Base-by-base conservation (phyloP, 2,888 invertebrate genomes). In the Rhagonycha lutea region DNA sequence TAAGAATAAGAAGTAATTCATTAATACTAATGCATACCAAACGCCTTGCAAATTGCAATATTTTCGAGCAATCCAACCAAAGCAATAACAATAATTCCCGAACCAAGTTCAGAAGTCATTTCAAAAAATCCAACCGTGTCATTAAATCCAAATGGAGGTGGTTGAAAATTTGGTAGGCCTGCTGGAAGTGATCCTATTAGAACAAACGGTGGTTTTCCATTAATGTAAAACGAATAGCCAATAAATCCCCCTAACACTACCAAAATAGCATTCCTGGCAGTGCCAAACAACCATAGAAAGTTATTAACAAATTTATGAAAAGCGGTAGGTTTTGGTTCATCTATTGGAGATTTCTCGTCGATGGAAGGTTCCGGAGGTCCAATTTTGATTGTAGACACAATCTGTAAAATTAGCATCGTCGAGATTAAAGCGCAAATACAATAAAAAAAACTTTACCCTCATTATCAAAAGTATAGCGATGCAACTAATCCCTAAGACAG, bases 31-130 rank as follows among this genome's bases (percentile, higher is more conserved):
- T 12, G 87, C 91, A 90, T 87, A 94, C 95, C 93, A 86, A 98
- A 97, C 26, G 96, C 96, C 89, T 97, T 98, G 88, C 96, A 97
- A 82, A 98, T 96, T 14, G 98, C 95, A 81, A 98, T 95, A 83
- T 95, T 95, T 87, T 98, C 98, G 87, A 98, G 92, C 60, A 98
- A 89, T 14, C 95, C 95, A 83, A 98, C 93, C 28, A 98, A 89
- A 1, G 98, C 97, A 69, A 98, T 92, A 23, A 98, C 96, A 72
- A 95, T 89, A 70, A 98, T 89, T 26, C 96, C 97, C 32, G 95
- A 94, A 69, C 96, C 96, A 85, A 98, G 90, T 87, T 94, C 92
- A 77, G 93, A 90, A 69, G 94, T 89, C 92, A 96, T 95, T 65
- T 95, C 93, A 14, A 91, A 81, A 85, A 95, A 94, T 80, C 85